These are phyloP conservation scores for Tretioscincus oriximinensis DNA, from an alignment of 2,113 vertebrate genomes.

Conservation along the genomic window DNA sequence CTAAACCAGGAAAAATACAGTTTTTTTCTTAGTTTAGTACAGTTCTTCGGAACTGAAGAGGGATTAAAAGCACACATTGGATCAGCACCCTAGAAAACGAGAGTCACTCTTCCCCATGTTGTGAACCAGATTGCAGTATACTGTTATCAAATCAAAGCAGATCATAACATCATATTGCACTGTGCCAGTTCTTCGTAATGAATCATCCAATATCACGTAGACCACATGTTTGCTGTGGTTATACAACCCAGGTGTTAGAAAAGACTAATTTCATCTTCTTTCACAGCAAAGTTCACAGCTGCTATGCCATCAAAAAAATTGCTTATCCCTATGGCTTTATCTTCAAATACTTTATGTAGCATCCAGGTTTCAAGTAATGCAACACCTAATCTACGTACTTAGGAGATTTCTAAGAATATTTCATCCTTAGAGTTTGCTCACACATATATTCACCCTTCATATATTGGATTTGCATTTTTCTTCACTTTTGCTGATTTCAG, in stretches of 20 bases:
- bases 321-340: conserved; percentile 25
- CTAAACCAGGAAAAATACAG: too few relatives aligned
- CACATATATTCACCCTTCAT: not conserved
- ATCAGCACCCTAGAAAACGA: not conserved
- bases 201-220: conserved; percentile 3
- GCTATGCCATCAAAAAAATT: conserved; percentile 18
- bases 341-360: conserved; percentile 35
- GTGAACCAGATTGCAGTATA: not conserved
- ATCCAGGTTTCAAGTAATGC: conserved; percentile 22
- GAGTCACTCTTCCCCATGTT: not conserved
- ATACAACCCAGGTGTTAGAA: conserved; percentile 18
- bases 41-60: too few relatives aligned
- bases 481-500: conserved; percentile 23
- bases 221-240: conserved; percentile 41
- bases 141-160: conserved; percentile 34
- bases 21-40: too few relatives aligned
- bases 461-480: conserved; percentile 28
- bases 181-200: conserved; percentile 16
- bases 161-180: conserved; percentile 26
- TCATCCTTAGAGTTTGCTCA: conserved; percentile 19
- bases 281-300: conserved; percentile 39
- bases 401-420: conserved; percentile 30
- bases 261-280: conserved; percentile 19
- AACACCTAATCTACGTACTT: conserved; percentile 26
- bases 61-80: too few relatives aligned